phyloP scores from a whole-genome alignment of 2,797 vertebrate species.

The Enteromius viviparus region DNA sequence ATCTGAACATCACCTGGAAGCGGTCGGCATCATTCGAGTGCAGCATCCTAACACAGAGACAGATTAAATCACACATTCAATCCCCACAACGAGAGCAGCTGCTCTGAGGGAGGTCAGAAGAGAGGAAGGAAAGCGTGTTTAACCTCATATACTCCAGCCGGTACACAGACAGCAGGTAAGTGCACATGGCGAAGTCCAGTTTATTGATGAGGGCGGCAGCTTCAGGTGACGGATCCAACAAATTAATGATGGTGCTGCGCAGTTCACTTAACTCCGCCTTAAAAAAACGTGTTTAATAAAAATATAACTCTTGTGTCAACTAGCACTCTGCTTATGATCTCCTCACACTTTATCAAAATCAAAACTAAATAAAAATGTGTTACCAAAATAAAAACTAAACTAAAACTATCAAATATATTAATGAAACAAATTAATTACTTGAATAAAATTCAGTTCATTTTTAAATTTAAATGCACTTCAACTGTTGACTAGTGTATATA shows the following conservation, averaged over 20 bases:
- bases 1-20: constrained; percentile 96
- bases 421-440: no score
- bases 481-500: no score
- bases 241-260: constrained; percentile 90
- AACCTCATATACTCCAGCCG: constrained; percentile 97
- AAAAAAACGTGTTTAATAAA: not conserved
- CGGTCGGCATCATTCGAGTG: constrained; percentile 90
- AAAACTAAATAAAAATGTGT: no score
- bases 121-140: not conserved
- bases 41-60: constrained; percentile 77
- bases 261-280: constrained; percentile 94
- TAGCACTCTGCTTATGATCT: not conserved
- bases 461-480: no score
- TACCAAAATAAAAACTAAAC: no score
- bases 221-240: constrained; percentile 91
- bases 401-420: no score
- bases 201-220: constrained; percentile 93
- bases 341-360: not conserved
- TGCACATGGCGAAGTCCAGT: constrained; percentile 97
- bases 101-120: not conserved
- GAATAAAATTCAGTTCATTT: no score
- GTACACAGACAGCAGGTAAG: constrained; percentile 96
- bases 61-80: not conserved
- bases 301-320: not conserved
- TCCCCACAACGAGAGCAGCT: not conserved